These are phyloP conservation scores for Onthophagus taurus DNA, from an alignment of 1,140 invertebrate genomes.

Conservation along the genomic window DNA sequence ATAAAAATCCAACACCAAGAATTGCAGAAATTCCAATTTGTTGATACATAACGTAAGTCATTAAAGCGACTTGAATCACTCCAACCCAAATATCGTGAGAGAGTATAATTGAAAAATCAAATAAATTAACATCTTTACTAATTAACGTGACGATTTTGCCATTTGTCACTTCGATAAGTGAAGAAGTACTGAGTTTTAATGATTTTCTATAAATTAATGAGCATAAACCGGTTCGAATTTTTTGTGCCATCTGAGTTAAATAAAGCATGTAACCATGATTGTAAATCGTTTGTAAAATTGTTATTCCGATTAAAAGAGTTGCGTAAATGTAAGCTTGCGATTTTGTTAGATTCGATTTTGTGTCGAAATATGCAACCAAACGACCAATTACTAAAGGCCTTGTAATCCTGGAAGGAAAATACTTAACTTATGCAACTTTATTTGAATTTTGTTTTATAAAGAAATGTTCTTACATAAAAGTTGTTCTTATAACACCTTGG, in stretches of 20 bases:
- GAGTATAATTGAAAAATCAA: slow-evolving; percentile 59
- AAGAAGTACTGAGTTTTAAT: slow-evolving; percentile 54
- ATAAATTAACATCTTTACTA: slow-evolving; percentile 76
- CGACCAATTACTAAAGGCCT: slow-evolving; percentile 9
- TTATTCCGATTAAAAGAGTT: neutral
- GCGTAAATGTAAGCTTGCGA: slow-evolving; percentile 2
- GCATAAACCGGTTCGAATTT: slow-evolving; percentile 66
- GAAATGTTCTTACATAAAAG: slow-evolving; percentile 7
- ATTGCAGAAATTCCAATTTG: slow-evolving; percentile 65
- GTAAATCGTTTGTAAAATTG: slow-evolving; percentile 14
- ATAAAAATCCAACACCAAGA: slow-evolving; percentile 65
- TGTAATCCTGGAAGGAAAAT: slow-evolving; percentile 5
- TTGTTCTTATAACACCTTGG: slow-evolving; percentile 6
- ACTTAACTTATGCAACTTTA: neutral
- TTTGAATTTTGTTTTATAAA: too few species aligned
- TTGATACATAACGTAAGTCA: slow-evolving; percentile 66
- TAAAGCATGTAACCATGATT: slow-evolving; percentile 70
- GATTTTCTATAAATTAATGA: slow-evolving; percentile 77
- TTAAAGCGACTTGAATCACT: slow-evolving; percentile 66
- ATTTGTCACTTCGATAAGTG: slow-evolving; percentile 59
- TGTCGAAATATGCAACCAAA: slow-evolving; percentile 6
- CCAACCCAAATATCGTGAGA: slow-evolving; percentile 74
- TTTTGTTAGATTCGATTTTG: slow-evolving; percentile 4
- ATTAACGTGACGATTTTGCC: slow-evolving; percentile 89
- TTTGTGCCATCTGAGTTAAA: slow-evolving; percentile 63